Evolutionary conservation across 2,797 vertebrate genomes (phyloP).

Genomic region (Eospalax fontanierii): DNA sequence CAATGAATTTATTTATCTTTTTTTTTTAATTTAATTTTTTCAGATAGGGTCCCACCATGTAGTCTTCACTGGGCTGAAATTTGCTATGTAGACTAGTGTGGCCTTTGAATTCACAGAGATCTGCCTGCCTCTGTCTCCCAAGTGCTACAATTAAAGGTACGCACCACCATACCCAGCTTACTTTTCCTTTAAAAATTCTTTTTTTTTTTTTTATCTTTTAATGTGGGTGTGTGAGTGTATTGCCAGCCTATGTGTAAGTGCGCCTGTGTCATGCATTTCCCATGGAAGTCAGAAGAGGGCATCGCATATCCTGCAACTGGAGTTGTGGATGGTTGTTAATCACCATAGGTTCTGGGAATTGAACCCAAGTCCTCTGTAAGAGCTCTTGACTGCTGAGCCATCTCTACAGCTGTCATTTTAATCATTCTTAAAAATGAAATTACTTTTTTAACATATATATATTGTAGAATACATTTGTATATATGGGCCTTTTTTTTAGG

Average conservation of each 20-base stretch:
- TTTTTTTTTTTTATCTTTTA: no score
- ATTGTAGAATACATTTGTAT: slow-evolving; percentile 13
- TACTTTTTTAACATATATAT: slow-evolving; percentile 1
- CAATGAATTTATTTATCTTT: neutral
- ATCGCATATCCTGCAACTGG: no score
- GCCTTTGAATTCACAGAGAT: neutral
- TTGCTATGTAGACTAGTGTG: neutral
- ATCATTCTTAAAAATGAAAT: neutral
- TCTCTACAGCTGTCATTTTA: no score
- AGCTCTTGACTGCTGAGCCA: no score
- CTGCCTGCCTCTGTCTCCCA: neutral
- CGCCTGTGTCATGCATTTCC: no score
- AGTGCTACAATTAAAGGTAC: neutral
- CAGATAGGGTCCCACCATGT: neutral
- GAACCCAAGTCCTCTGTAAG: no score
- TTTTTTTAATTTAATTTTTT: neutral
- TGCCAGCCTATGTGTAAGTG: no score
- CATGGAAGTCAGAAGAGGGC: no score
- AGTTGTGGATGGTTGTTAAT: no score
- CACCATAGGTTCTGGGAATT: no score
- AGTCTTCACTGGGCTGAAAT: neutral
- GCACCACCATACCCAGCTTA: neutral
- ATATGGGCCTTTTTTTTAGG: neutral
- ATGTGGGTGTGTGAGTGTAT: no score
- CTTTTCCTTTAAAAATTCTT: no score